Conservation (phyloP, 92 coral and sea anemone genomes). For the Porites lobata region DNA sequence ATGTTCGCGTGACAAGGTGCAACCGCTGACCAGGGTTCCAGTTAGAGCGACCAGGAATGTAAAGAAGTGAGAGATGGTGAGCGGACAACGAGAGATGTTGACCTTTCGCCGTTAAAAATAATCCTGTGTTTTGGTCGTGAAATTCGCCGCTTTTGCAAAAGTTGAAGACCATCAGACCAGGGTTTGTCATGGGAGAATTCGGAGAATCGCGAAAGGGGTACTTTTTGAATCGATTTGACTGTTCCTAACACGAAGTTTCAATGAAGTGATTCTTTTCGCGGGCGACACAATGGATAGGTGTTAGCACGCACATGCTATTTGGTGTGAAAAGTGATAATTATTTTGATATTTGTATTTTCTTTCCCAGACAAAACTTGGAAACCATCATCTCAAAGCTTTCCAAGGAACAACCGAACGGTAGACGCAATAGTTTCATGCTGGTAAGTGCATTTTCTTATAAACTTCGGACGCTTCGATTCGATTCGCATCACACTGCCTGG, state of each 20-base stretch:
- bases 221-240: slow-evolving; percentile 56
- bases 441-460: slow-evolving; percentile 69
- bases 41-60: slow-evolving; percentile 96
- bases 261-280: slow-evolving; percentile 70
- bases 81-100: slow-evolving; percentile 81
- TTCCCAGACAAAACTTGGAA: slow-evolving; percentile 94
- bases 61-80: slow-evolving; percentile 83
- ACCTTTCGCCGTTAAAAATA: slow-evolving; percentile 85
- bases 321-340: slow-evolving; percentile 37
- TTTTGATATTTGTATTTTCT: slow-evolving; percentile 43
- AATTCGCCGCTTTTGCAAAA: slow-evolving; percentile 32
- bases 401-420: slow-evolving; percentile 94
- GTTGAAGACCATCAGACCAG: slow-evolving; percentile 49
- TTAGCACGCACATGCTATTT: slow-evolving; percentile 70
- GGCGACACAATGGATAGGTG: slow-evolving; percentile 65
- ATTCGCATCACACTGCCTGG: slow-evolving; percentile 47
- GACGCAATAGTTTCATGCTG: slow-evolving; percentile 90
- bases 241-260: slow-evolving; percentile 71
- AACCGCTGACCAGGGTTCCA: slow-evolving; percentile 98
- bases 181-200: slow-evolving; percentile 89
- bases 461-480: slow-evolving; percentile 33
- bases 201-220: slow-evolving; percentile 95
- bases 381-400: slow-evolving; percentile 98
- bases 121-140: slow-evolving; percentile 45
- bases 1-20: slow-evolving; percentile 62